Conservation (phyloP, 2,113 vertebrate genomes). For the Mustela nigripes region DNA sequence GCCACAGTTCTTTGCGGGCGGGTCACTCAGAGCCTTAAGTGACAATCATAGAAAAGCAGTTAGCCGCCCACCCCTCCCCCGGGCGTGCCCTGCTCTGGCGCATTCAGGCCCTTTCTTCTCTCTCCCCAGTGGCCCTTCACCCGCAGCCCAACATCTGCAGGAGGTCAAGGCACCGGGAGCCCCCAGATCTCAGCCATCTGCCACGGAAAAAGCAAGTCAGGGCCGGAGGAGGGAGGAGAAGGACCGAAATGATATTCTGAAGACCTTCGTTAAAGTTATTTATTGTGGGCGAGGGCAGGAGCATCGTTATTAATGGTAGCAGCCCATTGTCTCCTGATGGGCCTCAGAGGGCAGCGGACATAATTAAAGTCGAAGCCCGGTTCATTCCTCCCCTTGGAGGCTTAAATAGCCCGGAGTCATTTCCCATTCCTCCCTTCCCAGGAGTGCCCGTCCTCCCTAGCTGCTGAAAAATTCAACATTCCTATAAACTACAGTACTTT, state of each 20-base stretch:
- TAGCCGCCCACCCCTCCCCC: conserved; percentile 90
- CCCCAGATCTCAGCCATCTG: conserved; percentile 94
- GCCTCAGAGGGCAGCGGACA: conserved; percentile 56
- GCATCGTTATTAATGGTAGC: conserved; percentile 82
- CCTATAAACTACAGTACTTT: conserved; percentile 76
- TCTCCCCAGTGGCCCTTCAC: conserved; percentile 83
- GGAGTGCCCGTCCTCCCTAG: conserved; percentile 53
- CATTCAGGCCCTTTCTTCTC: conserved; percentile 92
- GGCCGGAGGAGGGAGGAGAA: conserved; percentile 53
- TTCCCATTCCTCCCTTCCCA: conserved; percentile 75
- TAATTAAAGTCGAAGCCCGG: conserved; percentile 86
- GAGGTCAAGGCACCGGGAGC: conserved; percentile 91
- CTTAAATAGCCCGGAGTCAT: conserved; percentile 79
- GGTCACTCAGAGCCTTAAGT: conserved; percentile 89
- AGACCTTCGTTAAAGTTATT: conserved; percentile 84
- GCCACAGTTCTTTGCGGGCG: conserved; percentile 89
- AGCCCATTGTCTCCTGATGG: conserved; percentile 82
- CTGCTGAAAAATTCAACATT: conserved; percentile 87
- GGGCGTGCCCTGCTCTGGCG: conserved; percentile 91
- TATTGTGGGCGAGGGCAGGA: conserved; percentile 81
- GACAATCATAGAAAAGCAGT: conserved; percentile 92
- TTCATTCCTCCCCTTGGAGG: conserved; percentile 85
- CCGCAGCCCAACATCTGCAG: conserved; percentile 91
- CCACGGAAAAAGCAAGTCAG: conserved; percentile 82
- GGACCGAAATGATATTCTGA: conserved; percentile 73